phyloP scores from a whole-genome alignment of 2,113 vertebrate species.

The Picathartes gymnocephalus region DNA sequence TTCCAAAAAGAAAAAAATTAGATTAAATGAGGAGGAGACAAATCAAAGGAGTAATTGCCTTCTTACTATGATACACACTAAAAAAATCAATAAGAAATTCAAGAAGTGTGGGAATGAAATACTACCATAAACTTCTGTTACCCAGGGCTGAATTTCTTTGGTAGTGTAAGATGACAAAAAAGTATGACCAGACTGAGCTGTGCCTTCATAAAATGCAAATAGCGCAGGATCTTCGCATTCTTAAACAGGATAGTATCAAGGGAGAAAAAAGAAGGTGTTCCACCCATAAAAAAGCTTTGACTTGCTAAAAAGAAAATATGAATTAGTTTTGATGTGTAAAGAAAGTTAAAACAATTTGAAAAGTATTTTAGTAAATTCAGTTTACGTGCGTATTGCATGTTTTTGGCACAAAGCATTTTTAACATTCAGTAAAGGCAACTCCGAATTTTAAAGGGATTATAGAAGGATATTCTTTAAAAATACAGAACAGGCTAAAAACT shows the following conservation, averaged over 20 bases:
- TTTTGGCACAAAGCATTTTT: neutral
- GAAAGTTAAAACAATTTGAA: neutral
- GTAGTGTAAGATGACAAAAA: neutral
- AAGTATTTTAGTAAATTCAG: neutral
- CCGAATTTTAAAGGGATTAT: neutral
- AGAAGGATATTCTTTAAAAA: neutral
- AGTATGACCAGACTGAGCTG: neutral
- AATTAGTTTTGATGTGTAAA: neutral
- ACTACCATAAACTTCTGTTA: neutral
- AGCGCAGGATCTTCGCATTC: neutral
- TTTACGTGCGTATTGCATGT: neutral
- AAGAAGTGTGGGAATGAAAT: neutral
- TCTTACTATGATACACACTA: neutral
- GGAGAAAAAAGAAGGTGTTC: neutral
- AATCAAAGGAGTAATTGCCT: neutral
- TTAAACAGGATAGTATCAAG: neutral
- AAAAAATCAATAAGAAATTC: neutral
- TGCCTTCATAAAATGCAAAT: neutral
- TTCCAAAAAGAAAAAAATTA: neutral
- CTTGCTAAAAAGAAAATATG: neutral
- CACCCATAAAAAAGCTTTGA: neutral
- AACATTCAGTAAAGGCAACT: neutral
- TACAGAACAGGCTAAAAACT: neutral
- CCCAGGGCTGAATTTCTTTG: neutral
- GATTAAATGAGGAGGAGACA: neutral